These are phyloP conservation scores for Meloidogyne floridensis DNA, from an alignment of 1,140 invertebrate genomes.

Conservation along the genomic window DNA sequence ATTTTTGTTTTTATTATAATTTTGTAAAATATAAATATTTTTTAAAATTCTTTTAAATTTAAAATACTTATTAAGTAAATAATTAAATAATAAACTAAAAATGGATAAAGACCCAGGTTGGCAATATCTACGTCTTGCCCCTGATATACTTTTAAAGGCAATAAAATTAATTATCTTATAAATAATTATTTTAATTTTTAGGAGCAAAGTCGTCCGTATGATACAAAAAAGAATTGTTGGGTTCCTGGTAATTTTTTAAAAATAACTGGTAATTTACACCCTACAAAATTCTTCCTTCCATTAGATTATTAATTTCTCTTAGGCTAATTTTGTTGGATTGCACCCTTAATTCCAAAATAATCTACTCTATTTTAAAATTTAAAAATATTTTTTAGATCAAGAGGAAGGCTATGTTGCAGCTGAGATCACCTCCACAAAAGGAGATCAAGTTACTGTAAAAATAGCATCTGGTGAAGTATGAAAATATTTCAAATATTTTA, in stretches of 20 bases:
- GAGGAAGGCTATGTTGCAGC: slow-evolving; percentile 78
- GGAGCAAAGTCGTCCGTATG: slow-evolving; percentile 62
- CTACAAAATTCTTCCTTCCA: no score
- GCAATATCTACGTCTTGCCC: slow-evolving; percentile 53
- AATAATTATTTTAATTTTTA: slow-evolving; percentile 38
- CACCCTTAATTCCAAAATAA: no score
- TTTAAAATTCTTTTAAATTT: no score
- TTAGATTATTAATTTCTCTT: no score
- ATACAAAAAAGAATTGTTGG: slow-evolving; percentile 64
- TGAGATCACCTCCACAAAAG: slow-evolving; percentile 96
- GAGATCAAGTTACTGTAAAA: slow-evolving; percentile 81
- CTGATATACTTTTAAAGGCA: slow-evolving; percentile 52
- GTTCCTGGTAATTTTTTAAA: slow-evolving; percentile 41
- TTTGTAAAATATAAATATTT: no score
- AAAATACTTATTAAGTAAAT: no score
- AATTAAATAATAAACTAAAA: background rate
- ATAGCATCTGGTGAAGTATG: slow-evolving; percentile 52
- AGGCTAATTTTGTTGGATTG: no score
- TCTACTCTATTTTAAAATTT: no score
- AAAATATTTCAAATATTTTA: background rate
- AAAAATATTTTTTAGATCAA: slow-evolving; percentile 38
- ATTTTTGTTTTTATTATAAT: no score
- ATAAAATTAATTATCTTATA: background rate
- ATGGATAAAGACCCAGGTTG: slow-evolving; percentile 57
- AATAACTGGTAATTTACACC: no score